Conservation (phyloP, 53 echinoderm and acorn worm genomes). For the Apostichopus leukothele region DNA sequence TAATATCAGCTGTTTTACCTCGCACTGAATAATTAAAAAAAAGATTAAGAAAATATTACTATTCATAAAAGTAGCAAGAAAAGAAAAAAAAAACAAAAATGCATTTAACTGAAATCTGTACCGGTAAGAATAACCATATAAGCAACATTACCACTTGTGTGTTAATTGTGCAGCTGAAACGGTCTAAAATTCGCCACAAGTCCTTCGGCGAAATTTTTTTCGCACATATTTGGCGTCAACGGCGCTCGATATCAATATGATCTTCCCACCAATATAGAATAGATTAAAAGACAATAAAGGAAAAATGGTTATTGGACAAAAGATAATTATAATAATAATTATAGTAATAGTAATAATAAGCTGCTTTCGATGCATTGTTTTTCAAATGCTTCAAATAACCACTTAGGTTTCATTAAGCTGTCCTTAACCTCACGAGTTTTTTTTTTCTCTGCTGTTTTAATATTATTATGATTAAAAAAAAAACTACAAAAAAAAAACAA, state of each 20-base stretch:
- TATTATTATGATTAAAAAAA: background rate
- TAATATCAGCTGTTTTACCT: too few relatives aligned
- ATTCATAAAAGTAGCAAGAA: too few relatives aligned
- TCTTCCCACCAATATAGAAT: background rate
- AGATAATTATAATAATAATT: background rate
- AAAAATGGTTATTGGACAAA: background rate
- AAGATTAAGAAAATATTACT: too few relatives aligned
- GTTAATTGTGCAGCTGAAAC: too few relatives aligned
- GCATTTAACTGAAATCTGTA: too few relatives aligned
- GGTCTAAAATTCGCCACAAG: background rate
- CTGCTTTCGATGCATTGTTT: background rate
- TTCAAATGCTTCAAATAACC: conserved; percentile 14
- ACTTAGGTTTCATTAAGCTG: background rate
- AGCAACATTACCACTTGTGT: too few relatives aligned
- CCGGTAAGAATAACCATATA: too few relatives aligned
- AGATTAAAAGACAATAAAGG: background rate
- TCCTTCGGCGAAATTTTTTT: background rate
- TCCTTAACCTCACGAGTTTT: background rate
- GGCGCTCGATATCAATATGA: background rate
- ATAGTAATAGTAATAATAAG: background rate
- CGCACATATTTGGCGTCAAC: conserved; percentile 11
- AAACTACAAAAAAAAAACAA: background rate
- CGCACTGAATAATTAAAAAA: too few relatives aligned
- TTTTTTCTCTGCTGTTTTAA: background rate
- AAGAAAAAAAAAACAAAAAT: too few relatives aligned